A percentile compares a stretch with the other conserved stretches of the same genome.
Conservation (phyloP, 2,113 vertebrate genomes). For the Chroicocephalus ridibundus region DNA sequence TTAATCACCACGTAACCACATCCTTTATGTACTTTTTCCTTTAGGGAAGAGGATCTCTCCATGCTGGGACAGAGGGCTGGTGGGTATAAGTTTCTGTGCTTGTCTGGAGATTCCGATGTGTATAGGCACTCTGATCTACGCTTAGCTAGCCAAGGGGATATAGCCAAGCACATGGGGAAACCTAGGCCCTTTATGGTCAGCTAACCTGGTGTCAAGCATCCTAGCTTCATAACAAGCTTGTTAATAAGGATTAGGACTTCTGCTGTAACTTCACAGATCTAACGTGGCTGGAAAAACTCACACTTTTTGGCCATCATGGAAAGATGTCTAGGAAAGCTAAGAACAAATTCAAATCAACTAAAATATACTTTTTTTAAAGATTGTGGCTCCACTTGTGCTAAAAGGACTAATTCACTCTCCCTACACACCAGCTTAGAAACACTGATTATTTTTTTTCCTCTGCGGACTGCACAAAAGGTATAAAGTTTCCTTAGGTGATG, state of each 20-base stretch:
- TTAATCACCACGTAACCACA: not conserved
- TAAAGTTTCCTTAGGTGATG: not conserved
- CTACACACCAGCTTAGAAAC: not conserved
- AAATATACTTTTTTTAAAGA: not conserved
- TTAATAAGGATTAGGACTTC: not conserved
- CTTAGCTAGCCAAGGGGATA: not conserved
- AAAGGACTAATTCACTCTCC: not conserved
- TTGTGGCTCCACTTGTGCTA: not conserved
- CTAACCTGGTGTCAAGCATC: not conserved
- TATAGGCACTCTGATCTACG: not conserved
- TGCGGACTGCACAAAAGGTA: not conserved
- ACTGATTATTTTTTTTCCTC: not conserved
- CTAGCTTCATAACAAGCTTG: not conserved
- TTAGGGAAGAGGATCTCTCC: not conserved
- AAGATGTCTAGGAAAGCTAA: not conserved
- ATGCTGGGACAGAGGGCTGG: not conserved
- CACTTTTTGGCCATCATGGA: not conserved
- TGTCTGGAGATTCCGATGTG: not conserved
- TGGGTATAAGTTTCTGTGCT: not conserved
- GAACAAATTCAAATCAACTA: not conserved
- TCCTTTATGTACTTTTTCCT: not conserved
- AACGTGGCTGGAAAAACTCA: rapidly evolving
- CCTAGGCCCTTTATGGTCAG: not conserved
- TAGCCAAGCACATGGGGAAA: not conserved
- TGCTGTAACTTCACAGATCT: not conserved